phyloP scores from a whole-genome alignment of 2,888 invertebrate genomes.

The Caenorhabditis doughertyi region DNA sequence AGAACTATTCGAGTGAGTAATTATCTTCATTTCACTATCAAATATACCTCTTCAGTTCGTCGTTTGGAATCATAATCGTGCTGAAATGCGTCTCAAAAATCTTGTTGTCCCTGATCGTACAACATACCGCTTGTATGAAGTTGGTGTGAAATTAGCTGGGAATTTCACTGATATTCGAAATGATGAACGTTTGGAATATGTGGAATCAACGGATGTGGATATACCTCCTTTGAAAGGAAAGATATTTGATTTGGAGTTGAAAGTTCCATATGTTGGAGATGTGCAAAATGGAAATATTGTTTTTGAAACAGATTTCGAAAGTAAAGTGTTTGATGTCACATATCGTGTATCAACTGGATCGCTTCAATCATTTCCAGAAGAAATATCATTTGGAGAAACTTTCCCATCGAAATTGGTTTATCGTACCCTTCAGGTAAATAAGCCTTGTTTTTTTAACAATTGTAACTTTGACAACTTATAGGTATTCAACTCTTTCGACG shows the following conservation, averaged over 20 bases:
- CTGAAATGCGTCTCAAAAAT: slow-evolving; percentile 86
- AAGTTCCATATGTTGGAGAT: slow-evolving; percentile 86
- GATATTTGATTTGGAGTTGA: slow-evolving; percentile 88
- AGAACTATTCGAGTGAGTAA: slow-evolving; percentile 86
- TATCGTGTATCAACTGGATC: slow-evolving; percentile 68
- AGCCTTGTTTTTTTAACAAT: background rate
- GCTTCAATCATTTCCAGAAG: slow-evolving; percentile 89
- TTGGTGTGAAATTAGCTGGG: slow-evolving; percentile 41
- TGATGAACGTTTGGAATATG: slow-evolving; percentile 60
- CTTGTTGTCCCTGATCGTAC: slow-evolving; percentile 68
- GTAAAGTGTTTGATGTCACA: slow-evolving; percentile 62
- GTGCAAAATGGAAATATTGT: slow-evolving; percentile 58
- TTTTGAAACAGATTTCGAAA: slow-evolving; percentile 68
- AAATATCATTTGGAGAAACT: slow-evolving; percentile 69
- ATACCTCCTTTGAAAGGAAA: slow-evolving; percentile 85
- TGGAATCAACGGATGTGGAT: slow-evolving; percentile 73
- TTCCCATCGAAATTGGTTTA: slow-evolving; percentile 73
- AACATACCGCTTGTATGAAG: slow-evolving; percentile 79
- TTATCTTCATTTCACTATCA: background rate
- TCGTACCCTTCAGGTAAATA: slow-evolving; percentile 67
- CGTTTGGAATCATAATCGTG: slow-evolving; percentile 89
- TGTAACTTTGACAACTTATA: slow-evolving; percentile 84
- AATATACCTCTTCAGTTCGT: slow-evolving; percentile 85
- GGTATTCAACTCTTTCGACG: slow-evolving; percentile 80
- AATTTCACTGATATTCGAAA: slow-evolving; percentile 61